These are phyloP conservation scores for Lophius piscatorius DNA, from an alignment of 2,113 vertebrate species.

Conservation along the genomic window DNA sequence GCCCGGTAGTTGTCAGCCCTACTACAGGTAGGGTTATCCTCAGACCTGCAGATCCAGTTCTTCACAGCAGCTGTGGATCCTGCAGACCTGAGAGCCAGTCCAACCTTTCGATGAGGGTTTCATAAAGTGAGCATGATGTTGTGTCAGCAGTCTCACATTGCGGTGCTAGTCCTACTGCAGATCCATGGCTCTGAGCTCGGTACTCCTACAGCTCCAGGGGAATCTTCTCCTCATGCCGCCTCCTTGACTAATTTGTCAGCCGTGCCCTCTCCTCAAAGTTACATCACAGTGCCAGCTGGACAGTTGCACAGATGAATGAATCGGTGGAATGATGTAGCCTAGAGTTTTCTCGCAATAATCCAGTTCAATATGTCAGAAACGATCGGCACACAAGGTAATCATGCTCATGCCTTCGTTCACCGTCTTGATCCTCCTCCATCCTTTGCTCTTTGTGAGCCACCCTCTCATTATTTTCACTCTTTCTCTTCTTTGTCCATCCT, in stretches of 20 bases:
- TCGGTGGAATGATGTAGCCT: slow-evolving; percentile 9
- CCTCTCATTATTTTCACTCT: slow-evolving; percentile 24
- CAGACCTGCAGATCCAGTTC: slow-evolving; percentile 17
- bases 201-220: slow-evolving; percentile 15
- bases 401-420: background rate
- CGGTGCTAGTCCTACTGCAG: slow-evolving; percentile 24
- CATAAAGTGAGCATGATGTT: background rate
- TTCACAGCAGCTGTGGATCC: slow-evolving; percentile 11
- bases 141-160: slow-evolving; percentile 8
- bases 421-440: background rate
- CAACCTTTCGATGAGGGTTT: background rate
- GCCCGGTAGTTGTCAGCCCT: slow-evolving; percentile 23
- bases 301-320: slow-evolving; percentile 35
- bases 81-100: background rate
- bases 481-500: slow-evolving; percentile 48
- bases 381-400: background rate
- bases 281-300: slow-evolving; percentile 46
- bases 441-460: background rate
- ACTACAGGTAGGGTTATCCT: slow-evolving; percentile 10
- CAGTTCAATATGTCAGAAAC: slow-evolving; percentile 7
- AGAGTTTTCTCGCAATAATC: slow-evolving; percentile 3
- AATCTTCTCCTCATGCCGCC: slow-evolving; percentile 15
- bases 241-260: slow-evolving; percentile 38
- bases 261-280: slow-evolving; percentile 25
- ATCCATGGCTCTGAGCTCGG: slow-evolving; percentile 3